Percentiles rank a stretch among this genome's conserved stretches.
These are phyloP conservation scores for Corydoras maculifer DNA, from an alignment of 2,113 vertebrate species.

Conservation along the genomic window DNA sequence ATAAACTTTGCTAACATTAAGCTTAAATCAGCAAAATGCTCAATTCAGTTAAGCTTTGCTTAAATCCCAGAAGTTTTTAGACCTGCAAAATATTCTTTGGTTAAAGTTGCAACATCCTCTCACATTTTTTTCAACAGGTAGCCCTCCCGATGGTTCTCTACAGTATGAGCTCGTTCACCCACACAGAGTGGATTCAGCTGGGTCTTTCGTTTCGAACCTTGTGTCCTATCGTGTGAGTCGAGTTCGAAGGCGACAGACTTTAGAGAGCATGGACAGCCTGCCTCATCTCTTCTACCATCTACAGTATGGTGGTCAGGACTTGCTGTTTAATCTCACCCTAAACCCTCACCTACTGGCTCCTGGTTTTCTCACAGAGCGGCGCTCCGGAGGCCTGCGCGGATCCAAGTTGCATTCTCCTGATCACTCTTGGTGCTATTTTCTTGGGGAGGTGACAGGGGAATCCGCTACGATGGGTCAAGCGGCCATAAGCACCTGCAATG, in stretches of 20 bases:
- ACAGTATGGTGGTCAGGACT: slow-evolving; percentile 59
- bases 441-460: slow-evolving; percentile 74
- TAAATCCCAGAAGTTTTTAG: too few relatives aligned
- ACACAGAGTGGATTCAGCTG: slow-evolving; percentile 74
- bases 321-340: slow-evolving; percentile 82
- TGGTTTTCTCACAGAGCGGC: slow-evolving; percentile 76
- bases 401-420: slow-evolving; percentile 53
- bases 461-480: slow-evolving; percentile 64
- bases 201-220: slow-evolving; percentile 83
- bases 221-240: slow-evolving; percentile 68
- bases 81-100: too few relatives aligned
- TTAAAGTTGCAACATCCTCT: not conserved
- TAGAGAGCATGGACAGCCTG: slow-evolving; percentile 11
- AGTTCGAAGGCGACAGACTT: slow-evolving; percentile 68
- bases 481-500: slow-evolving; percentile 82
- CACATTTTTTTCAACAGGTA: slow-evolving; percentile 44
- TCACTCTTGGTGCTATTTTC: slow-evolving; percentile 73
- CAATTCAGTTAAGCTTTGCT: too few relatives aligned
- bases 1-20: too few relatives aligned
- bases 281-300: slow-evolving; percentile 74
- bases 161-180: slow-evolving; percentile 80
- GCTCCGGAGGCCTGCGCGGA: slow-evolving; percentile 61
- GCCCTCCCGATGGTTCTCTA: slow-evolving; percentile 44
- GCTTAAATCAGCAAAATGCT: too few relatives aligned
- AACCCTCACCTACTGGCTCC: slow-evolving; percentile 79